Conservation (phyloP, 2,888 invertebrate genomes). For the Alcis repandata region DNA sequence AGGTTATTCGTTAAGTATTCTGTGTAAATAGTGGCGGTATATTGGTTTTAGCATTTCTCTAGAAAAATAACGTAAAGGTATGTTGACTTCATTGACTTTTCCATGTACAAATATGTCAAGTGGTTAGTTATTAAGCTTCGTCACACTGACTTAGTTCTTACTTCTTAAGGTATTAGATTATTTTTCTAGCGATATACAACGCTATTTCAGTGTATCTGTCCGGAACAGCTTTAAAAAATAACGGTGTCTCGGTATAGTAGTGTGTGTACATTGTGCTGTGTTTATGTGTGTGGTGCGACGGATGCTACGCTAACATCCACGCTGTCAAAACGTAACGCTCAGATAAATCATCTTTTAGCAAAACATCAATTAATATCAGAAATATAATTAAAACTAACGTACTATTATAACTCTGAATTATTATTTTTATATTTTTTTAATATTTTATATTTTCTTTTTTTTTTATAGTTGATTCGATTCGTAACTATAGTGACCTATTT, state of each 20-base stretch:
- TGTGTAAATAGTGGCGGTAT: constrained; percentile 68
- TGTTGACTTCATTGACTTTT: neutral
- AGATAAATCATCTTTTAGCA: constrained; percentile 84
- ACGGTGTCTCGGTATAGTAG: constrained; percentile 54
- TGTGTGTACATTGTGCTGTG: constrained; percentile 44
- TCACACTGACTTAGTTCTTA: neutral
- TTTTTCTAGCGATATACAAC: constrained; percentile 43
- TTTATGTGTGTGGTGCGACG: constrained; percentile 50
- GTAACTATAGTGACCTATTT: constrained; percentile 76
- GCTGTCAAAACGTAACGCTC: constrained; percentile 76
- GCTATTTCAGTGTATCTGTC: constrained; percentile 54
- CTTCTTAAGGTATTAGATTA: neutral
- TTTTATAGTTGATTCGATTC: constrained; percentile 74
- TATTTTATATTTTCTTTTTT: constrained; percentile 56
- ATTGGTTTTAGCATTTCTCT: constrained; percentile 49
- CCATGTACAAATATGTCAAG: neutral
- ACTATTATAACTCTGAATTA: constrained; percentile 79
- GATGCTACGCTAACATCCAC: constrained; percentile 60
- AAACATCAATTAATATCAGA: constrained; percentile 85
- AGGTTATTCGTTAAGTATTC: constrained; percentile 52
- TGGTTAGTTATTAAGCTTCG: neutral
- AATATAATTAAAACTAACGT: constrained; percentile 85
- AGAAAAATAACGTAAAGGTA: constrained; percentile 28
- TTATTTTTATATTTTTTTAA: constrained; percentile 56
- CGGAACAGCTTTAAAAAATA: constrained; percentile 59